Evolutionary conservation across 30 jellyfish, hydroid and myxozoan genomes (phyloP), one percentile per base, ranked within the genome.

Genomic region (Pelagia noctiluca): DNA sequence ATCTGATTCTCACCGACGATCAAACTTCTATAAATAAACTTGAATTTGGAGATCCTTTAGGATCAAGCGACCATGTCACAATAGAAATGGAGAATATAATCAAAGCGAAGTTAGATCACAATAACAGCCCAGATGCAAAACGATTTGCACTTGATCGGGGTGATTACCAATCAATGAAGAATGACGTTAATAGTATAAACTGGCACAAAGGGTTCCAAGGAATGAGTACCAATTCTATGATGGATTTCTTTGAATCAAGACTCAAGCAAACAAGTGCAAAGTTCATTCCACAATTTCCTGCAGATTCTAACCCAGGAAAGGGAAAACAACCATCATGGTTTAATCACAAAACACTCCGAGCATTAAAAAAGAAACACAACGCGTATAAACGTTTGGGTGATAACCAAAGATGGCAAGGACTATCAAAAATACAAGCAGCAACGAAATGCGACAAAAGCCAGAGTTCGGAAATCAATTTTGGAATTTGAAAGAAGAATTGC

Each of bases 61-160:
- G 80, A 67, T 67, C 80, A 67, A 67, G 80, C 50, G 80, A 67
- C 35, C 80, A 67, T 38, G 60, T 67, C 62, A 25, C 80, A 19
- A 63, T 67, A 25, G 62, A 67, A 38, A 29, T 67, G 80, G 80
- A 29, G 50, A 13, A 67, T 34, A 67, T 38, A 31, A 34, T 67
- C 33, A 38, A 67, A 32, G 80, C n/a, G 12, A 35, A 25, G 12
- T 25, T 35, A 67, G 60, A 67, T 25, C 63, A 67, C 50, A 67
- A 67, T 35, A 61, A 35, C 32, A 38, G 60, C 47, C 35, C 80
- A 7, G 63, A 67, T 67, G 11, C 76, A 32, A 63, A 63, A 32
- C 8, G 76, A 63, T 63, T 25, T 32, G 76, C 76, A 32, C 50
- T 25, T 4, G 76, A 63, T 63, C 76, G 48, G 50, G 76, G 76